phyloP scores from a whole-genome alignment of 2,113 vertebrate genomes.

The Cephalopholis sonnerati region DNA sequence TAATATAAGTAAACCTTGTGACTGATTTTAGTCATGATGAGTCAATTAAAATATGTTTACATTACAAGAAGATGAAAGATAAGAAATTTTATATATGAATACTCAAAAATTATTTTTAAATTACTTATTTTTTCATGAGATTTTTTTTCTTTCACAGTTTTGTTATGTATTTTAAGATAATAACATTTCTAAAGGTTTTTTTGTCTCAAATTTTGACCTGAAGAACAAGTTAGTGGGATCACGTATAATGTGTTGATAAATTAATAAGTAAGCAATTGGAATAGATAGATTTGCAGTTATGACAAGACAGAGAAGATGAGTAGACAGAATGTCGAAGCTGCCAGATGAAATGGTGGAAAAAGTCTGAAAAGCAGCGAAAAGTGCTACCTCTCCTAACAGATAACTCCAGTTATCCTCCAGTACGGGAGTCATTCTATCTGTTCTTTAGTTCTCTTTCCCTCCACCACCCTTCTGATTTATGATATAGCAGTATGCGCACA shows the following conservation, averaged over 20 bases:
- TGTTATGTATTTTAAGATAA: too few species aligned
- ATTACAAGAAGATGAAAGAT: too few species aligned
- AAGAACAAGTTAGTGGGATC: not conserved
- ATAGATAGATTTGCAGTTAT: not conserved
- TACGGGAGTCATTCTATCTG: not conserved
- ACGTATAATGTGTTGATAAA: not conserved
- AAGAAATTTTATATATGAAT: too few species aligned
- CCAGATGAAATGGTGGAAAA: not conserved
- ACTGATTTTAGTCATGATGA: too few species aligned
- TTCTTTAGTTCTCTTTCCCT: not conserved
- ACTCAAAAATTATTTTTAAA: too few species aligned
- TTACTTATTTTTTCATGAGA: too few species aligned
- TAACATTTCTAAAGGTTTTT: too few species aligned
- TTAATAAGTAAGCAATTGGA: not conserved
- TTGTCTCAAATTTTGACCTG: not conserved
- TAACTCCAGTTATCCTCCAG: not conserved
- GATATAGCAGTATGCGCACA: not conserved
- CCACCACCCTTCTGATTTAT: slow-evolving; percentile 2
- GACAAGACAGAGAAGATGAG: not conserved
- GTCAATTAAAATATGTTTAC: too few species aligned
- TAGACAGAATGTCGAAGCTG: not conserved
- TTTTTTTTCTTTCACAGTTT: too few species aligned
- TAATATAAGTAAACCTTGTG: too few species aligned
- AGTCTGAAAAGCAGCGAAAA: not conserved
- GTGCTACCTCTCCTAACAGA: not conserved